Evolutionary conservation across 37 sponge, comb jelly and placozoan genomes (phyloP).

Genomic region (Hormiphora californensis): DNA sequence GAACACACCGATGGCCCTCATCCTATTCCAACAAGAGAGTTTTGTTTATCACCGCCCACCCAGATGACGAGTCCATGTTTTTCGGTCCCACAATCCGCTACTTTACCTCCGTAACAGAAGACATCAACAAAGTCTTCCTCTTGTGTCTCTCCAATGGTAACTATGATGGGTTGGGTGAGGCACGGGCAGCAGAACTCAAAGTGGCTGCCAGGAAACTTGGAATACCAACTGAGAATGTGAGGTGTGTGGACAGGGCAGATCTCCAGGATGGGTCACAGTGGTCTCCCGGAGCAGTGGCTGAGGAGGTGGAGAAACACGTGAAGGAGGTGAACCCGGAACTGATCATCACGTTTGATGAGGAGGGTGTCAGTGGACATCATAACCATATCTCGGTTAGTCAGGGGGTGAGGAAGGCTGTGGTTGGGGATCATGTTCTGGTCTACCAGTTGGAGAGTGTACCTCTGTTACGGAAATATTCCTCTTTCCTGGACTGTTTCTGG

Average conservation of each 20-base stretch:
- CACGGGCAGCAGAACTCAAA: constrained; percentile 62
- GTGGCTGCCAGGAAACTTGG: constrained; percentile 61
- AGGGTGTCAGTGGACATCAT: constrained; percentile 83
- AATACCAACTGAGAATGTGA: constrained; percentile 49
- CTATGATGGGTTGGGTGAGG: constrained; percentile 69
- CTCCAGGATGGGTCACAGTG: constrained; percentile 44
- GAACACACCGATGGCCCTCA: constrained; percentile 34
- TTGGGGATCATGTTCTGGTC: not conserved
- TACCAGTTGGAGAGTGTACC: constrained; percentile 56
- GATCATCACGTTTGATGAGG: constrained; percentile 80
- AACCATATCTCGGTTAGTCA: constrained; percentile 71
- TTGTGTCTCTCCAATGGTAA: constrained; percentile 84
- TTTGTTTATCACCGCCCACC: constrained; percentile 81
- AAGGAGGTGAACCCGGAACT: not conserved
- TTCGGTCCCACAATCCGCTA: constrained; percentile 79
- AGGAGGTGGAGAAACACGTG: not conserved
- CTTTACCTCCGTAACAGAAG: not conserved
- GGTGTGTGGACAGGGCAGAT: constrained; percentile 58
- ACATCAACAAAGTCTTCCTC: constrained; percentile 34
- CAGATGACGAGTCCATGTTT: constrained; percentile 99
- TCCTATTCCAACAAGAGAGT: constrained; percentile 46
- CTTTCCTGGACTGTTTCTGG: constrained; percentile 56
- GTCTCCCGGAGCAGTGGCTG: not conserved
- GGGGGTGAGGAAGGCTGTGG: constrained; percentile 55
- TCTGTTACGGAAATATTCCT: constrained; percentile 57